These are phyloP conservation scores for Colletes latitarsis DNA, from an alignment of 1,140 invertebrate genomes.

Conservation along the genomic window DNA sequence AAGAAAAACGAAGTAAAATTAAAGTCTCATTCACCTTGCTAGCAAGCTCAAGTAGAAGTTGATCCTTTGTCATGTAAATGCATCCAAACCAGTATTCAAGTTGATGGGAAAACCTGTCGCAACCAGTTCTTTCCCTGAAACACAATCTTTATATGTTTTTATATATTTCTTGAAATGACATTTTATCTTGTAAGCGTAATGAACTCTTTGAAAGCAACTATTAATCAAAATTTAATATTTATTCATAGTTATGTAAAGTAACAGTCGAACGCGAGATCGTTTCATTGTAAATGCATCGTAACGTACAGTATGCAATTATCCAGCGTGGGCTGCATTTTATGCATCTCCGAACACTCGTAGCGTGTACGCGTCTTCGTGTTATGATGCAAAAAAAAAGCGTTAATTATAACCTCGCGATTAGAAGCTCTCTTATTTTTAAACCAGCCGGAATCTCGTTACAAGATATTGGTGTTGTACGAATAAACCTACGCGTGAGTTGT, in stretches of 20 bases:
- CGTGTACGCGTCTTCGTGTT: constrained; percentile 62
- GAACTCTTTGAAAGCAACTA: neutral
- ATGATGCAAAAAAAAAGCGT: constrained; percentile 68
- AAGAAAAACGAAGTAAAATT: neutral
- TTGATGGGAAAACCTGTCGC: neutral
- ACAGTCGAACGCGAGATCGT: neutral
- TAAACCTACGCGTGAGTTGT: constrained; percentile 32
- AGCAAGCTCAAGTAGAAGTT: neutral
- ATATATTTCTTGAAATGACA: neutral
- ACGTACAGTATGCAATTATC: neutral
- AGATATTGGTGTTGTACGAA: constrained; percentile 2
- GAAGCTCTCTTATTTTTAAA: constrained; percentile 61
- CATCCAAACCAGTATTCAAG: neutral
- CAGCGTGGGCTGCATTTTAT: constrained; percentile 68
- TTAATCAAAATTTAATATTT: neutral
- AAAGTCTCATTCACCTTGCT: neutral
- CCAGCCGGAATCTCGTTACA: constrained; percentile 11
- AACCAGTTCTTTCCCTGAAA: neutral
- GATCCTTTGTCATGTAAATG: neutral
- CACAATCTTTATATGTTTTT: neutral
- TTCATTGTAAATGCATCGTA: constrained; percentile 7
- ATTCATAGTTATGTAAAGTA: neutral
- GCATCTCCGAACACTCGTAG: constrained; percentile 69
- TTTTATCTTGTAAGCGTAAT: too few species aligned
- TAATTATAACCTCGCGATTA: constrained; percentile 67